Evolutionary conservation across 2,113 vertebrate genomes (phyloP), one percentile per base, ranked within the genome.

Genomic region (Galemys pyrenaicus): DNA sequence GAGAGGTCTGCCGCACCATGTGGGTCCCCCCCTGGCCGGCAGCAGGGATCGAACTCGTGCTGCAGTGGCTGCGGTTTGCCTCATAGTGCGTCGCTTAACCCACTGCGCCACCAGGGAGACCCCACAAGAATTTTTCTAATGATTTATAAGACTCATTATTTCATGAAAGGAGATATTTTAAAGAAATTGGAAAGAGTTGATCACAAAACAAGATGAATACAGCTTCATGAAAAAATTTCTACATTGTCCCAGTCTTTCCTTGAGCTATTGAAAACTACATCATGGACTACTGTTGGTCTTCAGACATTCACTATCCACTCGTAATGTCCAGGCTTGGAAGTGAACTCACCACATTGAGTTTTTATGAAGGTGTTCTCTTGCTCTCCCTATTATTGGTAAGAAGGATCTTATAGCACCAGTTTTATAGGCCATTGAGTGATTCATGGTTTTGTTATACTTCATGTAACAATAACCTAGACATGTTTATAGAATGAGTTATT

Each of bases 131-230:
- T n/a, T n/a, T n/a, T n/a, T 65, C 67, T 82, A 39, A 46, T 64
- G 39, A 73, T 44, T 88, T 87, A 58, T 74, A 54, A 83, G 85
- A 87, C 56, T 1, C 51, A 70, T 81, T 92, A 86, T 65, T 84
- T 89, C 28, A n/a, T 87, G 65, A 86, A 91, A 70, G 71, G 79
- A 92, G 2, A 7, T 68, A 80, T 73, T 77, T 85, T 93, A 71
- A 88, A 90, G 30, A 89, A 82, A 74, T 75, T 78, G 26, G 65
- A 51, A 92, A 68, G 58, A 11, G 41, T 92, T 89, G 74, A 64
- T 94, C 56, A 81, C 17, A 88, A 54, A 92, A 71, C 88, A 73
- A 91, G 77, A 67, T 22, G 78, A 83, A 83, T 71, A 51, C 0
- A 92, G 13, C 26, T 78, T 37, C 84, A 56, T 85, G 70, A 44